These are phyloP conservation scores for Oscheius sp. DNA, from an alignment of 2,888 invertebrate genomes.

Conservation along the genomic window DNA sequence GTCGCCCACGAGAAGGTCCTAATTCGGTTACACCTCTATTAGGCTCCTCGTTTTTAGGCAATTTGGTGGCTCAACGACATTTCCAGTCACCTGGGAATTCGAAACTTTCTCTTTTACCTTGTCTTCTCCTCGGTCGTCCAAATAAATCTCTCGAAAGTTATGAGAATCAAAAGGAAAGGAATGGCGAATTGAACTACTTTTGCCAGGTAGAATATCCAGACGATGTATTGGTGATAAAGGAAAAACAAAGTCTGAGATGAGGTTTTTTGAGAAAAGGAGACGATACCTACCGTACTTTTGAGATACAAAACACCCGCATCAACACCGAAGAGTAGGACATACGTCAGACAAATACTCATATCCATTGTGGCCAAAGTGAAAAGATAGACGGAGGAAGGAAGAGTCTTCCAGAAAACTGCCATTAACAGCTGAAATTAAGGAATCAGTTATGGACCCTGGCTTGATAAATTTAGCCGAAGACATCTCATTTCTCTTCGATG, in stretches of 20 bases:
- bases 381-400: slow-evolving; percentile 53
- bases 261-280: not conserved
- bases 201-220: slow-evolving; percentile 50
- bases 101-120: slow-evolving; percentile 34
- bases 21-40: slow-evolving; percentile 12
- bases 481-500: slow-evolving; percentile 25
- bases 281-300: slow-evolving; percentile 38
- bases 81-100: slow-evolving; percentile 1
- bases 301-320: slow-evolving; percentile 52
- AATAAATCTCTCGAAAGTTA: slow-evolving; percentile 55
- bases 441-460: not conserved
- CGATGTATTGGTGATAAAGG: slow-evolving; percentile 53
- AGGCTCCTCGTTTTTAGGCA: slow-evolving; percentile 4
- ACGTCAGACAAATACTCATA: slow-evolving; percentile 50
- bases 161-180: slow-evolving; percentile 55
- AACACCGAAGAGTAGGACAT: slow-evolving; percentile 54
- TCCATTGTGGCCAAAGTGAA: slow-evolving; percentile 50
- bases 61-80: not conserved
- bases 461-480: not conserved
- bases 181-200: slow-evolving; percentile 60
- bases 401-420: slow-evolving; percentile 49
- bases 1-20: not conserved
- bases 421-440: slow-evolving; percentile 48
- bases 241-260: slow-evolving; percentile 43
- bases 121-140: slow-evolving; percentile 53